Evolutionary conservation across 2,113 vertebrate species (phyloP), one percentile per base, ranked within the genome.

Genomic region (Dromas ardeola): DNA sequence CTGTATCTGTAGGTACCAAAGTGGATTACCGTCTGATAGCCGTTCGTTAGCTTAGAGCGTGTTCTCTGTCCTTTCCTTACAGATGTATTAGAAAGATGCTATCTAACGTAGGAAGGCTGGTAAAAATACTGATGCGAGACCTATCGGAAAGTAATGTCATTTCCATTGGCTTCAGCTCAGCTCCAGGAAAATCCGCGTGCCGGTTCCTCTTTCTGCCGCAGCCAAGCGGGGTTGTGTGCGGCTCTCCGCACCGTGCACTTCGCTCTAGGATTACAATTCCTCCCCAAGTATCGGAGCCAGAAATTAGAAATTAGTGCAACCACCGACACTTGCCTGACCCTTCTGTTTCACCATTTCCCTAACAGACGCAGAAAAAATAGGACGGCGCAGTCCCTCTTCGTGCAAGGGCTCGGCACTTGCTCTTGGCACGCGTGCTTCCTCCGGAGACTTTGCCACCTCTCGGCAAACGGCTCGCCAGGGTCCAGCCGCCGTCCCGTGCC

Each of bases 111-210:
- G 86, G 88, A 87, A 92, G 88, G 90, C 72, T 95, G 86, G 80
- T 93, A 83, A 86, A 97, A 92, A 97, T 93, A 83, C n/a, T 93
- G 95, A 77, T 93, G 96, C 8, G 66, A 96, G 90, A 95, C 95
- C 95, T 76, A 72, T 88, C 14, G 40, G 90, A 53, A 93, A 95
- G 66, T 81, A 61, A 89, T 78, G 95, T 86, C 65, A 32, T 95
- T 96, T 88, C 92, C 90, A 88, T 81, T 95, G 91, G 91, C 94
- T 96, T 67, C 88, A 84, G 86, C 90, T 94, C 96, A 90, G 96
- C 92, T 76, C 81, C 92, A 81, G 81, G 82, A 96, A 86, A 96
- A 82, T 32, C 73, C 26, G 16, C 1, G 29, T 32, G 81, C 89
- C 2, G 50, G 47, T 95, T 86, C 80, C 89, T 94, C 71, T 88